Percentiles rank a stretch among this genome's conserved stretches.
Conservation (phyloP, 1,140 invertebrate species). For the Polypedilum vanderplanki region DNA sequence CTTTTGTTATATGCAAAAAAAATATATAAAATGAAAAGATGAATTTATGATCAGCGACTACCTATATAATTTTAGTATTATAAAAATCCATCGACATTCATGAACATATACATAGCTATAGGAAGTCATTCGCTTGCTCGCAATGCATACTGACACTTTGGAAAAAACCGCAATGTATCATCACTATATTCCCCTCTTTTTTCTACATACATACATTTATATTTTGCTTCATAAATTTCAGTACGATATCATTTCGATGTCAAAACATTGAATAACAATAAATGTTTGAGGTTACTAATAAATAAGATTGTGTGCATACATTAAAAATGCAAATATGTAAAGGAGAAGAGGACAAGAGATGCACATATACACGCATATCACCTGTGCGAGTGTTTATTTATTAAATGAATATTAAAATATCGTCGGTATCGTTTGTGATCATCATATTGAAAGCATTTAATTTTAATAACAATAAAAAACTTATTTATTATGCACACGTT, state of each 20-base stretch:
- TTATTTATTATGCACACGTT: not conserved
- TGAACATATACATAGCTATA: not conserved
- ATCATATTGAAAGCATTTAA: not conserved
- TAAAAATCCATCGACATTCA: conserved; percentile 2
- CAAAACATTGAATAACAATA: conserved; percentile 12
- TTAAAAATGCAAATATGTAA: not conserved
- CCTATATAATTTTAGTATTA: not conserved
- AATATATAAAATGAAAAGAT: not conserved
- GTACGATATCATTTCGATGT: conserved; percentile 1
- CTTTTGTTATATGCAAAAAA: too few species aligned
- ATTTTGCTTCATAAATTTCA: not conserved
- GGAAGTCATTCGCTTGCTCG: not conserved
- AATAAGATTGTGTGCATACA: not conserved
- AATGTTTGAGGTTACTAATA: not conserved
- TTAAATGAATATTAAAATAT: conserved; percentile 9
- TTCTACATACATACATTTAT: too few species aligned
- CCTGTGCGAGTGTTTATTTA: conserved; percentile 17
- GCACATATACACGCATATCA: not conserved
- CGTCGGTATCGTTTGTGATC: conserved; percentile 16
- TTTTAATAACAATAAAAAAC: not conserved
- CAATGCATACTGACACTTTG: not conserved
- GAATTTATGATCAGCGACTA: conserved; percentile 6
- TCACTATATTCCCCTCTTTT: not conserved
- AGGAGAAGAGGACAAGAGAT: not conserved
- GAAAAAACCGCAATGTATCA: not conserved